These are phyloP conservation scores for Cryptotermes secundus DNA, from an alignment of 1,140 invertebrate species.

Conservation along the genomic window DNA sequence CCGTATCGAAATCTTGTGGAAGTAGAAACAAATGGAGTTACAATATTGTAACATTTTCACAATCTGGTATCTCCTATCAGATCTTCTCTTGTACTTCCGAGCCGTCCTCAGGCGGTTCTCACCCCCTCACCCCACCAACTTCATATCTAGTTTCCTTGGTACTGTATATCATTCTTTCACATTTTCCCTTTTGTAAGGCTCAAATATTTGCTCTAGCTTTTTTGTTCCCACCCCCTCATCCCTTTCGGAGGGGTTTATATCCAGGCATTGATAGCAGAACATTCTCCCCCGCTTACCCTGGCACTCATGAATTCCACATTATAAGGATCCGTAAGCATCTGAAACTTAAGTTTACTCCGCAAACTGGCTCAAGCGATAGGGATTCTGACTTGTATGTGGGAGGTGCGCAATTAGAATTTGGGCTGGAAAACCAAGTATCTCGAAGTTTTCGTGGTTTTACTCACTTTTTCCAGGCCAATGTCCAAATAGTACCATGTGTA, in stretches of 20 bases:
- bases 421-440: no score
- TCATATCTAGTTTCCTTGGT: neutral
- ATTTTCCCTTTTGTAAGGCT: slow-evolving; percentile 15
- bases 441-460: no score
- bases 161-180: slow-evolving; percentile 8
- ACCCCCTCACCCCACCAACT: neutral
- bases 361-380: no score
- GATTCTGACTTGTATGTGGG: no score
- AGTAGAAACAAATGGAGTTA: neutral
- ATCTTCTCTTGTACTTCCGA: slow-evolving; percentile 8
- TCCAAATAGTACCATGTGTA: no score
- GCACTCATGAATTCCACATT: neutral
- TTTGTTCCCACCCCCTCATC: neutral
- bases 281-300: neutral
- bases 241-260: neutral
- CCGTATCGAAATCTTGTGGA: neutral
- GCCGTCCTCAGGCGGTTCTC: neutral
- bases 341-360: no score
- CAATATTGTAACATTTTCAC: neutral
- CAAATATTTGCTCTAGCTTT: slow-evolving; percentile 17
- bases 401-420: no score
- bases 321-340: neutral
- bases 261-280: neutral
- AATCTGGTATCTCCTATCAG: neutral
- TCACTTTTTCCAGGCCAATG: no score